Evolutionary conservation across 2,888 invertebrate species (phyloP), one percentile per base, ranked within the genome.

Genomic region (Zele albiditarsus): DNA sequence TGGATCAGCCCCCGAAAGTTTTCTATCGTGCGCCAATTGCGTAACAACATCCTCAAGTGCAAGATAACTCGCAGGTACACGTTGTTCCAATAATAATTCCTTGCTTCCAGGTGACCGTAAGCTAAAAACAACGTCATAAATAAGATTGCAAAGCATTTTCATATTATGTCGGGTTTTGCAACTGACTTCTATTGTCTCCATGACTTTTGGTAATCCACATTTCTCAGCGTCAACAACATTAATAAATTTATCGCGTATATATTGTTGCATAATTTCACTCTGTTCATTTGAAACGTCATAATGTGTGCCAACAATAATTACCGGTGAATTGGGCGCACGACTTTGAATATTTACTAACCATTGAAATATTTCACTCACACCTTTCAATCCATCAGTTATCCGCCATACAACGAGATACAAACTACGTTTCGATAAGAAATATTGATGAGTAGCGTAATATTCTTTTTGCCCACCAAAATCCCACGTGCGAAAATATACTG

Each of bases 401-500:
- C 94, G 93, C 98, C 99, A 99, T 3, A 98, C 93, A 0, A 99
- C 98, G 71, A 99, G 91, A 89, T 98, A 99, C 46, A 99, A 90
- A 79, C 98, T 97, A 16, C 99, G 92, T 77, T 97, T 96, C 0
- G 98, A 98, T 63, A 99, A 90, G 89, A 99, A 99, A 89, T 99
- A 99, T 88, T 99, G 98, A 91, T 99, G 99, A 0, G 99, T 99
- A 0, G 98, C 97, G 89, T 99, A 99, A 89, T 99, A 98, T 86
- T 99, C 99, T 86, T 95, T 94, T 90, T 98, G 99, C 0, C 99
- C 99, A 4, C 98, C 98, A 90, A 99, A 99, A 90, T 99, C 99
- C 99, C 99, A 99, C 0, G 99, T 99, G 71, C 98, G 91, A 90
- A 97, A 97, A 31, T 96, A 94, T 71, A 98, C 95, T 0, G 97